phyloP scores from a whole-genome alignment of 2,888 invertebrate genomes.

The Matsumyia berberina region DNA sequence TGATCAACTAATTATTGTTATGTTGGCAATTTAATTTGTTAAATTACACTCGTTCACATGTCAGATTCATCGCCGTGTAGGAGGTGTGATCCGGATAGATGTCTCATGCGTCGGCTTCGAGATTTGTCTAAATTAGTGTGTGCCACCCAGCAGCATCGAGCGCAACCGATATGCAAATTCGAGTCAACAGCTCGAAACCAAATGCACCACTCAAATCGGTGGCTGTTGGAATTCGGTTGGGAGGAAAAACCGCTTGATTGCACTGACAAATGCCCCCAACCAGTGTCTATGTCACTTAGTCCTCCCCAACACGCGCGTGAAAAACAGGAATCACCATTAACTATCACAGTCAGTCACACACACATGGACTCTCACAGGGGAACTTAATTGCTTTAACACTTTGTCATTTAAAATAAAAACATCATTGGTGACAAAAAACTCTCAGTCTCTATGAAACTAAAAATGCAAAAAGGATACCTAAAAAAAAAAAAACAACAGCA shows the following conservation, averaged over 20 bases:
- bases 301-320: constrained; percentile 38
- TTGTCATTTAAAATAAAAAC: constrained; percentile 75
- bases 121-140: constrained; percentile 65
- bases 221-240: constrained; percentile 41
- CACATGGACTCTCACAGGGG: constrained; percentile 23
- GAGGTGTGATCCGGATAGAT: constrained; percentile 63
- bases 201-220: constrained; percentile 35
- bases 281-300: constrained; percentile 57
- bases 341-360: constrained; percentile 34
- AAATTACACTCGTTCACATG: constrained; percentile 69
- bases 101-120: constrained; percentile 48
- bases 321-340: constrained; percentile 65
- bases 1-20: constrained; percentile 73
- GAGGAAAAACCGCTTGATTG: constrained; percentile 56
- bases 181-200: constrained; percentile 39
- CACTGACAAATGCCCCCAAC: constrained; percentile 49
- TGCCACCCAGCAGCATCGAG: constrained; percentile 46
- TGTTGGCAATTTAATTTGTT: constrained; percentile 76
- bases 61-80: constrained; percentile 54
- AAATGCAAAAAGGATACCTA: constrained; percentile 61
- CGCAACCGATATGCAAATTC: constrained; percentile 66
- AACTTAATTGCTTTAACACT: constrained; percentile 76
- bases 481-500: constrained; percentile 37
- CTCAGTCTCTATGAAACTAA: constrained; percentile 57
- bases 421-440: constrained; percentile 64